Base-by-base conservation (phyloP, 1,140 invertebrate genomes). In the Drosophila albomicans region DNA sequence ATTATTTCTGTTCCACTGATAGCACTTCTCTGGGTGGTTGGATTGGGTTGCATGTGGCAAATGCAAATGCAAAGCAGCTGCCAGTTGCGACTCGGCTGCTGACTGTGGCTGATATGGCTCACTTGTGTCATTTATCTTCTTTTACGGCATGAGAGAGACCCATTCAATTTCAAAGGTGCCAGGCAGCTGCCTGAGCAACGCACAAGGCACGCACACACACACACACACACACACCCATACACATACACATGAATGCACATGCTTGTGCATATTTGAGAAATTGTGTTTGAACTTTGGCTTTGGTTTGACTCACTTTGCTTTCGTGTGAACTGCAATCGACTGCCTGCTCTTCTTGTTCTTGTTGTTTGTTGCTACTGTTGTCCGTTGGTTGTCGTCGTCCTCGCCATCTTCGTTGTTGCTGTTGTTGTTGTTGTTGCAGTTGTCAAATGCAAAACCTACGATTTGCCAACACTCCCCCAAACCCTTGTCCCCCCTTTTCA, bases 41-140 rank as follows among this genome's bases (percentile, higher is more conserved):
- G 62, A 67, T 65, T 48, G 30, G 62, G 72, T 46, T 66, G 69
- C 75, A 67, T 65, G 62, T 38, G 62, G 72, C 56, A 79, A 77
- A 84, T 84, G 72, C 56, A 79, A 77, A 84, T 84, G 81, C 72
- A 84, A 70, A 80, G 73, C 82, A 79, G 72, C 76, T 79, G 66
- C 51, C 54, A 28, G 67, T 59, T 66, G 43, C 66, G 35, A 52
- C 57, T 65, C 43, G 70, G 49, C 68, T 66, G 56, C 78, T 80
- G 78, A 51, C 59, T 77, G 54, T 16, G 54, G 35, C 54, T 57
- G 84, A 87, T 87, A 87, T 72, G 84, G 84, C 84, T 88, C 84
- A 88, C 84, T 87, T 88, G 77, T 88, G 84, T 82, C 84, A 88
- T 88, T 88, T 88, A 88, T 88, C 84, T 88, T 88, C 77, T 88